Evolutionary conservation across 2,888 invertebrate species (phyloP).

Genomic region (Scaeva pyrastri): DNA sequence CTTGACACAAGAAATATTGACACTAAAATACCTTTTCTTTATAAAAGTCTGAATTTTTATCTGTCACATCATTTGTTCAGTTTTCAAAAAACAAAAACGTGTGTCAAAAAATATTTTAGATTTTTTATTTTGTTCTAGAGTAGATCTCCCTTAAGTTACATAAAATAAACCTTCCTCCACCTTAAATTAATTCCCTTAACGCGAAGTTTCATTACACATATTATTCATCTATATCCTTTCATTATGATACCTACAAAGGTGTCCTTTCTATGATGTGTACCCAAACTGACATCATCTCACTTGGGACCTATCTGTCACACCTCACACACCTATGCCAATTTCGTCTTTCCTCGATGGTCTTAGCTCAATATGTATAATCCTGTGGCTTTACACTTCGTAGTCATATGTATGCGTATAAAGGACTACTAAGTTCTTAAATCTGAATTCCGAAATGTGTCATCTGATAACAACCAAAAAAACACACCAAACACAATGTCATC

Average conservation of each 20-base stretch:
- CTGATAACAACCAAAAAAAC: conserved; percentile 18
- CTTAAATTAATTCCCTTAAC: conserved; percentile 26
- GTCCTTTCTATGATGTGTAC: neutral
- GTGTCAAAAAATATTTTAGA: neutral
- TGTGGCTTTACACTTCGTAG: neutral
- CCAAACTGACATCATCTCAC: conserved; percentile 24
- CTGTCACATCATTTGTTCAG: no score
- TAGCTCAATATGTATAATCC: neutral
- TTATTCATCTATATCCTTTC: conserved; percentile 2
- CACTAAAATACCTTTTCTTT: no score
- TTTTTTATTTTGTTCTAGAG: neutral
- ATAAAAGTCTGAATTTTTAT: no score
- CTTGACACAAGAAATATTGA: no score
- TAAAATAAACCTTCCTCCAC: neutral
- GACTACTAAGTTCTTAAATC: conserved; percentile 20
- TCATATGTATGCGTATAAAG: neutral
- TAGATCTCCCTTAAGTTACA: neutral
- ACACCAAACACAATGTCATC: conserved; percentile 37
- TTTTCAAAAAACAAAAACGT: no score
- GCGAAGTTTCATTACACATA: conserved; percentile 40
- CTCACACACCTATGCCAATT: conserved; percentile 25
- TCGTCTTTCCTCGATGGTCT: neutral
- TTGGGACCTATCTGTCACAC: conserved; percentile 54
- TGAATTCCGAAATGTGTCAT: conserved; percentile 33
- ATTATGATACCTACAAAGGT: neutral